Base-by-base conservation (phyloP, 1,140 invertebrate genomes). In the Leguminivora glycinivorella region DNA sequence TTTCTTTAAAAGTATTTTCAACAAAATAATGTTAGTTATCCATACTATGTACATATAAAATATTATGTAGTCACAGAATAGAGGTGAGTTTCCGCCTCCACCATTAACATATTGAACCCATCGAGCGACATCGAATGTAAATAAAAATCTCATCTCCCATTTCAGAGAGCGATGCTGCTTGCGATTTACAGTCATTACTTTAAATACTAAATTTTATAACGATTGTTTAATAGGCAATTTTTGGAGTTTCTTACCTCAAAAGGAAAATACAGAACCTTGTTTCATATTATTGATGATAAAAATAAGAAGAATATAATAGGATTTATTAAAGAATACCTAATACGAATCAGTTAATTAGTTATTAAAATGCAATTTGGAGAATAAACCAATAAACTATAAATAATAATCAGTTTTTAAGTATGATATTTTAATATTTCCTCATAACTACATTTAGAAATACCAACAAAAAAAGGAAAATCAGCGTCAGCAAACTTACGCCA, bases 61-160 rank as follows among this genome's bases (percentile, higher is more conserved):
- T n/a, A n/a, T n/a, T 60, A 60, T 25, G 3, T 60, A 60, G 22
- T 19, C 19, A 9, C 19, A 52, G 0, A 22, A 52, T 22, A 52
- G 47, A 22, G 7, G 17, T 52, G 6, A 52, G 5, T 4, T 52
- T 19, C 47, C 47, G 58, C 26, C 22, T 29, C n/a, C 17, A 29
- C 58, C 58, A 63, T 63, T 63, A 63, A 63, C 58, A 63, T 63
- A 63, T 63, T 63, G 58, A 14, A 63, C 31, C 25, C 25, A 63
- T 63, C 25, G 58, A 31, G 25, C 58, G 58, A 17, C 26, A 63
- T 63, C 26, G 25, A 29, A 63, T 43, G 58, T 17, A 63, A 63
- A 63, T 29, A 58, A 29, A 58, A 58, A 58, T 52, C 47, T 22
- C 19, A 52, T 52, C 47, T 52, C 19, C 19, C 47, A 52, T 52